Conservation (phyloP, 2,888 invertebrate genomes). For the Flabesymbios commensalis region DNA sequence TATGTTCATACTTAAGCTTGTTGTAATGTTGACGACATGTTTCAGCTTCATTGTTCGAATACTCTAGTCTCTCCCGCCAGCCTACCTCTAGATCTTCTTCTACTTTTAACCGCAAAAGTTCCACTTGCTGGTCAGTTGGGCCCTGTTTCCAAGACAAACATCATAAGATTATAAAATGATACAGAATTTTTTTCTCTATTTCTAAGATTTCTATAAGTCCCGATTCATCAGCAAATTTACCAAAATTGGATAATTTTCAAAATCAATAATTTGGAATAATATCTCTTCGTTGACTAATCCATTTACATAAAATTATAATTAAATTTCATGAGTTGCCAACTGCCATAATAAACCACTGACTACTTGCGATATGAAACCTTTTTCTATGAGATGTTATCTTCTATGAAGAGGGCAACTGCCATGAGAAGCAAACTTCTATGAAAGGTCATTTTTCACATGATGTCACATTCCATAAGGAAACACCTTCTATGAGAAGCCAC, state of each 20-base stretch:
- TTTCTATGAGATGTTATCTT: no score
- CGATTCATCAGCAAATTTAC: background rate
- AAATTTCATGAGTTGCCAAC: no score
- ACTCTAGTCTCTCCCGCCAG: constrained; percentile 48
- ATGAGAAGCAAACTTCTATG: no score
- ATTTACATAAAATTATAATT: background rate
- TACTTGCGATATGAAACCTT: no score
- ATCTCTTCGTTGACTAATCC: constrained; percentile 6
- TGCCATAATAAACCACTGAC: no score
- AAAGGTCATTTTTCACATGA: no score
- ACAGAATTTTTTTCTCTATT: background rate
- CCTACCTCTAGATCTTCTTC: constrained; percentile 50
- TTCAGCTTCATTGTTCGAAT: constrained; percentile 52
- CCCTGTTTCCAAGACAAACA: no score
- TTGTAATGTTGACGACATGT: constrained; percentile 47
- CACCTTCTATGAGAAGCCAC: no score
- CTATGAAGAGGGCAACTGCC: no score
- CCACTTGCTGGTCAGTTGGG: constrained; percentile 51
- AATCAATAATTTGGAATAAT: constrained; percentile 7
- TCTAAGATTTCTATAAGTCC: background rate
- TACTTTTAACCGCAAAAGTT: constrained; percentile 50
- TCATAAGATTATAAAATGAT: background rate
- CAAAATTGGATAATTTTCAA: constrained; percentile 11
- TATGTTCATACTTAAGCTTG: constrained; percentile 55
- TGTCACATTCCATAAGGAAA: no score